Base-by-base conservation (phyloP, 1,140 invertebrate species). In the Chrysomallon squamiferum region DNA sequence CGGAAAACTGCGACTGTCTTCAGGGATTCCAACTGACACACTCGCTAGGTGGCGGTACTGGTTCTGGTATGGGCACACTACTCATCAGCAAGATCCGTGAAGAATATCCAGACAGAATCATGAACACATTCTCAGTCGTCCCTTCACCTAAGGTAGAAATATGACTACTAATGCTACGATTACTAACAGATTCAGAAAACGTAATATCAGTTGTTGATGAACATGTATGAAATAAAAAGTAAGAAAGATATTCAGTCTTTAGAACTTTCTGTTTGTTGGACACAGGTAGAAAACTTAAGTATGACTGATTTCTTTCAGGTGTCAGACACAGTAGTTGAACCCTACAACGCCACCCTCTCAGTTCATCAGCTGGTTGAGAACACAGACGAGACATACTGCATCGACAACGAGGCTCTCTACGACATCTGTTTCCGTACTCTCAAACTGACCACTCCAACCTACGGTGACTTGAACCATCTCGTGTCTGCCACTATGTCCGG, bases 351-450 rank as follows among this genome's bases (percentile, higher is more conserved):
- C 22, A 89, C 88, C 9, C 63, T 69, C 27, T 65, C 68, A 2
- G 62, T 69, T 0, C 68, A 69, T 38, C 68, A 69, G 30, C 59
- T 69, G 38, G 62, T 69, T 25, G 68, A 69, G 54, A 69, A 65
- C 68, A 69, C 85, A 85, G 84, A 86, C 66, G 80, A 84, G 66
- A 86, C 85, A 22, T 86, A 84, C 78, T 93, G 92, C 73, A 91
- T 94, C 72, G 92, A 93, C 82, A 93, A 93, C 79, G 92, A 93
- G 80, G 92, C 92, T 22, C 83, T 93, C 1, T 92, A 93, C 78
- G 92, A 93, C 69, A 93, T 93, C 72, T 95, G 92, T 82, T 91
- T 91, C 85, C 89, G 90, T n/a, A 93, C 91, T 0, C 81, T 93
- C 27, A 92, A 93, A 82, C 86, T 93, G 7, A 88, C 87, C 27